These are phyloP conservation scores for Drosophila equinoxialis DNA, from an alignment of 1,140 invertebrate species.

Conservation along the genomic window DNA sequence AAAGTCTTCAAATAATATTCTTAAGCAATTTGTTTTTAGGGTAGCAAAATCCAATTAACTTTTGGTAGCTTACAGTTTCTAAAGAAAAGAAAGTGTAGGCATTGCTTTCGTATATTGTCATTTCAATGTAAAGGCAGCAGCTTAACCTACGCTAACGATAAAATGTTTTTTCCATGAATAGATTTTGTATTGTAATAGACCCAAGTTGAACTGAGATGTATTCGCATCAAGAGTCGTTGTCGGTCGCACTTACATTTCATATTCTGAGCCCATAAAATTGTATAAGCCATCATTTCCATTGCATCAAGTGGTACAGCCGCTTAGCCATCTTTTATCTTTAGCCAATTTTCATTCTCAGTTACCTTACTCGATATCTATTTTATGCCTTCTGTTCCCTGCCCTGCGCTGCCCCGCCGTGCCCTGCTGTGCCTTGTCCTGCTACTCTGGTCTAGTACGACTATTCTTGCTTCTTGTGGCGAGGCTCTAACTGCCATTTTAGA, in stretches of 20 bases:
- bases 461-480: constrained; percentile 35
- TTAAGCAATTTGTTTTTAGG: too few species aligned
- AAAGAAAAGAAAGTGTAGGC: too few species aligned
- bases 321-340: constrained; percentile 9
- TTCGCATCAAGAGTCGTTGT: not conserved
- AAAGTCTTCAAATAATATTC: too few species aligned
- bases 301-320: not conserved
- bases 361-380: constrained; percentile 8
- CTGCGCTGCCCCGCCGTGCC: too few species aligned
- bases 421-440: not conserved
- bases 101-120: too few species aligned
- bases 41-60: too few species aligned
- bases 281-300: constrained; percentile 9
- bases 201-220: not conserved
- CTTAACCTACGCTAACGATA: constrained; percentile 5
- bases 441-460: not conserved
- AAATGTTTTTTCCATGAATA: not conserved
- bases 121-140: too few species aligned
- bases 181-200: not conserved
- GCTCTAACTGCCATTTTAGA: constrained; percentile 78
- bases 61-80: too few species aligned
- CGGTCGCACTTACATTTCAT: constrained; percentile 11
- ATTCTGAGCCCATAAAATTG: constrained; percentile 13
- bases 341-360: constrained; percentile 12
- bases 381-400: constrained; percentile 21